Base-by-base conservation (phyloP, 1,140 invertebrate genomes). In the Pseudomyrmex pallidus region DNA sequence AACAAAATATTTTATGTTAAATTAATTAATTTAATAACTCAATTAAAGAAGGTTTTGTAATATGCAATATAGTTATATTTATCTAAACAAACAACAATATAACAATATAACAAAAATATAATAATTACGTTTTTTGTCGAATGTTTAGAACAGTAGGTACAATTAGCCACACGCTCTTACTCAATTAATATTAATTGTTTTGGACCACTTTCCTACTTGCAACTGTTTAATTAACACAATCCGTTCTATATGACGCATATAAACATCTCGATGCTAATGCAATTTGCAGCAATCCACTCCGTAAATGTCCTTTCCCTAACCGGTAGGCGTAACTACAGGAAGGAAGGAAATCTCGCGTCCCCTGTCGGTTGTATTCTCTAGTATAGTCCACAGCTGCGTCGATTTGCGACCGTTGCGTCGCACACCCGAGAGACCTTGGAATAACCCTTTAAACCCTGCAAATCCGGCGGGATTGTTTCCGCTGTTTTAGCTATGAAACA, bases 391-490 rank as follows among this genome's bases (percentile, higher is more conserved):
- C 20, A 59, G 17, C 20, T 46, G 54, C 66, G 46, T 56, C 13
- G 44, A 20, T 57, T 57, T 70, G 64, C 64, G 64, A n/a, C 9
- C 35, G 54, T 70, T 68, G 64, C 52, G 52, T 70, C 56, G 9
- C 44, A 35, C 35, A 25, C 54, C 54, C 76, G 7, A 59, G 66
- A 72, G 64, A 70, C 22, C 44, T 68, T 61, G 20, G 5, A 68
- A 67, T 9, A 70, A n/a, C 54, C 22, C 66, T 78, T 35, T 80
- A 80, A 72, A 80, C 15, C 54, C 46, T 17, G 76, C 25, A 50
- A 72, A 80, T 70, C 66, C 22, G 13, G 44, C 10, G 8, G 54
- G 66, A 80, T 80, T 80, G 76, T 80, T 80, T 80, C 76, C 76
- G 54, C 66, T 61, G 54, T 70, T 72, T 80, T 72, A 80, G 66